Evolutionary conservation across 2,888 invertebrate genomes (phyloP).

Genomic region (Pyralis farinalis): DNA sequence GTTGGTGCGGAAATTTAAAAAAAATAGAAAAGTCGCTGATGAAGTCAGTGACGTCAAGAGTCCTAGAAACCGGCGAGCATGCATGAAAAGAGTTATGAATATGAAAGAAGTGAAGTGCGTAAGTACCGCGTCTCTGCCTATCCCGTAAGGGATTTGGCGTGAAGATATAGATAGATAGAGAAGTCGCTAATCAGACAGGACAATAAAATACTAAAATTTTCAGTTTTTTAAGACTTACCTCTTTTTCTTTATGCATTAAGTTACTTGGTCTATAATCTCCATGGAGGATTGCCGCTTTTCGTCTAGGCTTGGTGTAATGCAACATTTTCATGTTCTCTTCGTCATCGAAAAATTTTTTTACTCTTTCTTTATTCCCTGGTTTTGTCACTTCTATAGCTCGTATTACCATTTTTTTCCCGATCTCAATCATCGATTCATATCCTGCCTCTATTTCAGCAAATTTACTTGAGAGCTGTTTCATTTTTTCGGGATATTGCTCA

Average conservation of each 20-base stretch:
- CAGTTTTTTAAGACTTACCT: constrained; percentile 23
- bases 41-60: too few relatives aligned
- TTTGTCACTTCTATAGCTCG: constrained; percentile 5
- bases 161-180: too few relatives aligned
- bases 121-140: too few relatives aligned
- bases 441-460: neutral
- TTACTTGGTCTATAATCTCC: constrained; percentile 36
- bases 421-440: too few relatives aligned
- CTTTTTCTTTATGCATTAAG: constrained; percentile 24
- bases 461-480: constrained; percentile 9
- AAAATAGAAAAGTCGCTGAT: too few relatives aligned
- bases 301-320: constrained; percentile 19
- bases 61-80: too few relatives aligned
- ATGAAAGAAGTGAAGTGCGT: too few relatives aligned
- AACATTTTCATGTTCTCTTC: constrained; percentile 9
- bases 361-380: constrained; percentile 28
- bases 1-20: too few relatives aligned
- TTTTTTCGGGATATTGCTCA: constrained; percentile 33
- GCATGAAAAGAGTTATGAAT: too few relatives aligned
- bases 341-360: constrained; percentile 24
- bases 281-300: constrained; percentile 27
- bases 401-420: constrained; percentile 9
- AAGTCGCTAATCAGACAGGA: too few relatives aligned
- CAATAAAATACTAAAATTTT: too few relatives aligned
- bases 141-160: too few relatives aligned